These are phyloP conservation scores for Drosophila eugracilis DNA, from an alignment of 1,140 invertebrate species.

Conservation along the genomic window DNA sequence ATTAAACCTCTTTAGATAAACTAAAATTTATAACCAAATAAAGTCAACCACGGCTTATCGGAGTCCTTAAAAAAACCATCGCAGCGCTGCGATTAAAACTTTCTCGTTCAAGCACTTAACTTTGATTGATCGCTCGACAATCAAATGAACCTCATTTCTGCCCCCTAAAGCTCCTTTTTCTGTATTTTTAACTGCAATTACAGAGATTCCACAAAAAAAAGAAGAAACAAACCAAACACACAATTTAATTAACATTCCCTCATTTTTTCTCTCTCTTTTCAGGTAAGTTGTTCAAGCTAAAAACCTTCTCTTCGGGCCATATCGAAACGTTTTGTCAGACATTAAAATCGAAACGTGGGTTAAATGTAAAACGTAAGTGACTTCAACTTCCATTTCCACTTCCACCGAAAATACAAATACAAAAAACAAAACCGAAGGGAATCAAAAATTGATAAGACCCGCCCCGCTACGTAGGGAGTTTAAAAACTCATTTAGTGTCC, in stretches of 20 bases:
- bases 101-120: slow-evolving; percentile 33
- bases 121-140: slow-evolving; percentile 41
- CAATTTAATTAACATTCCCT: slow-evolving; percentile 79
- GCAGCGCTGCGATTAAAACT: slow-evolving; percentile 24
- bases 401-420: slow-evolving; percentile 45
- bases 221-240: slow-evolving; percentile 39
- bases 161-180: slow-evolving; percentile 17
- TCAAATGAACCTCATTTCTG: slow-evolving; percentile 39
- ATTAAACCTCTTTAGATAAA: not conserved
- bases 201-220: no score
- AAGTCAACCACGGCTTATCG: not conserved
- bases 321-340: slow-evolving; percentile 78
- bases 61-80: slow-evolving; percentile 3
- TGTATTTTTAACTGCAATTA: slow-evolving; percentile 51
- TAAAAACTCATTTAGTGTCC: slow-evolving; percentile 83
- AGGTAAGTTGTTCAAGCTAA: slow-evolving; percentile 61
- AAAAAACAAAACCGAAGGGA: slow-evolving; percentile 7
- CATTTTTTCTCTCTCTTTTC: slow-evolving; percentile 48
- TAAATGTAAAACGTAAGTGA: slow-evolving; percentile 74
- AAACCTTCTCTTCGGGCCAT: slow-evolving; percentile 55
- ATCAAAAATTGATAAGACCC: slow-evolving; percentile 74
- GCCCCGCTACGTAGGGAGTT: slow-evolving; percentile 77
- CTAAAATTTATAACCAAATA: not conserved
- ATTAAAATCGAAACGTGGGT: slow-evolving; percentile 63
- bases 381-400: slow-evolving; percentile 61